These are phyloP conservation scores for Dione juno DNA, from an alignment of 2,888 invertebrate genomes.

Conservation along the genomic window DNA sequence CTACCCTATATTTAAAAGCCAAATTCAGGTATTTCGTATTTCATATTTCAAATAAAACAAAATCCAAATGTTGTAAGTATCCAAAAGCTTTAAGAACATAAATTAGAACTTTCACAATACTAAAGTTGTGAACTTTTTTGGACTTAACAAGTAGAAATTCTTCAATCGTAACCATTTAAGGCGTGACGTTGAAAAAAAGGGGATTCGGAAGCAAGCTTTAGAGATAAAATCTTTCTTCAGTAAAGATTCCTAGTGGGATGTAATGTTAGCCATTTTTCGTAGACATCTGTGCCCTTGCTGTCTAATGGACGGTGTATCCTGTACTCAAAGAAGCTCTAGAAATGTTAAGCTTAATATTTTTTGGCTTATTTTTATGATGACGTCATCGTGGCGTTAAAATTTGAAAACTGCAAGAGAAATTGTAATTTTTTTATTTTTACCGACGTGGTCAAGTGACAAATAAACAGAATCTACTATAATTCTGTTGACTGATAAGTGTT, in stretches of 20 bases:
- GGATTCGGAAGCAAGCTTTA: conserved; percentile 27
- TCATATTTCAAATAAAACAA: not conserved
- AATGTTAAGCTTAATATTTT: not conserved
- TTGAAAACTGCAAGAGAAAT: no score
- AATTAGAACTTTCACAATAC: conserved; percentile 15
- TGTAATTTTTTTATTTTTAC: no score
- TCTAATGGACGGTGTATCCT: conserved; percentile 29
- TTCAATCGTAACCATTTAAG: conserved; percentile 20
- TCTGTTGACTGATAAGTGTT: no score
- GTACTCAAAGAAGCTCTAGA: conserved; percentile 8
- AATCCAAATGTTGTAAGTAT: not conserved
- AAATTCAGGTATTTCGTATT: not conserved
- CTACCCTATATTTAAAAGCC: no score
- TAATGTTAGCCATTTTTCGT: conserved; percentile 32
- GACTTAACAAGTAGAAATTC: conserved; percentile 1
- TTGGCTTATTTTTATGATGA: not conserved
- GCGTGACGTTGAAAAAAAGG: conserved; percentile 24
- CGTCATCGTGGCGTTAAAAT: not conserved
- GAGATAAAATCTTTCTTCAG: conserved; percentile 35
- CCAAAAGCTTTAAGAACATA: not conserved
- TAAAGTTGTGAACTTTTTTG: conserved; percentile 8
- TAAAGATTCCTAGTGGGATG: conserved; percentile 26
- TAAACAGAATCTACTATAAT: no score
- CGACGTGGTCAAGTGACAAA: no score
- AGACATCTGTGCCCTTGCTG: conserved; percentile 27